phyloP scores from a whole-genome alignment of 2,888 invertebrate genomes.

The Busseola fusca region DNA sequence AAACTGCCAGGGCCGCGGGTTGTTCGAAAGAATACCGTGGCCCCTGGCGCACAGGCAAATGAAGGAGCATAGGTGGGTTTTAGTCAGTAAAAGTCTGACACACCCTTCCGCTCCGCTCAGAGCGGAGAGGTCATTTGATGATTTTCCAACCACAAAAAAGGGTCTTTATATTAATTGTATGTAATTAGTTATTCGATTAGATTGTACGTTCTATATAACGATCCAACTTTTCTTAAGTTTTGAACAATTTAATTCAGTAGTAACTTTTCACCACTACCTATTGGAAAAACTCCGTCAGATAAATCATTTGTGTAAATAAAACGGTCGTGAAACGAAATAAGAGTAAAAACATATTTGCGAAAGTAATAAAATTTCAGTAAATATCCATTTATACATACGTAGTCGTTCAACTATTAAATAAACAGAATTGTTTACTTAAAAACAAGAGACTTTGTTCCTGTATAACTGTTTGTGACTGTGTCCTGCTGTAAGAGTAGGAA shows the following conservation, averaged over 20 bases:
- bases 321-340: background rate
- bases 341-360: background rate
- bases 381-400: constrained; percentile 24
- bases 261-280: background rate
- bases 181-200: too few relatives aligned
- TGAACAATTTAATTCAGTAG: background rate
- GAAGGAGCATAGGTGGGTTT: too few relatives aligned
- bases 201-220: too few relatives aligned
- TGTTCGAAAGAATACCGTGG: too few relatives aligned
- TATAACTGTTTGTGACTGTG: background rate
- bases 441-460: background rate
- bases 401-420: constrained; percentile 10
- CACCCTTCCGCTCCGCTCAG: too few relatives aligned
- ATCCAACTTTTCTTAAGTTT: too few relatives aligned
- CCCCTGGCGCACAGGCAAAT: too few relatives aligned
- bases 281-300: background rate
- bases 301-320: background rate
- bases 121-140: too few relatives aligned
- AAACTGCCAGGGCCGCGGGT: too few relatives aligned
- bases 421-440: constrained; percentile 10
- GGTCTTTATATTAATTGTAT: too few relatives aligned
- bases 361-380: background rate
- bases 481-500: background rate
- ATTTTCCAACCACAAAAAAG: too few relatives aligned
- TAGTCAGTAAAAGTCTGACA: too few relatives aligned